A percentile compares a stretch with the other conserved stretches of the same genome.
Evolutionary conservation across 2,797 vertebrate species (phyloP).

Genomic region (Aselliscus stoliczkanus): DNA sequence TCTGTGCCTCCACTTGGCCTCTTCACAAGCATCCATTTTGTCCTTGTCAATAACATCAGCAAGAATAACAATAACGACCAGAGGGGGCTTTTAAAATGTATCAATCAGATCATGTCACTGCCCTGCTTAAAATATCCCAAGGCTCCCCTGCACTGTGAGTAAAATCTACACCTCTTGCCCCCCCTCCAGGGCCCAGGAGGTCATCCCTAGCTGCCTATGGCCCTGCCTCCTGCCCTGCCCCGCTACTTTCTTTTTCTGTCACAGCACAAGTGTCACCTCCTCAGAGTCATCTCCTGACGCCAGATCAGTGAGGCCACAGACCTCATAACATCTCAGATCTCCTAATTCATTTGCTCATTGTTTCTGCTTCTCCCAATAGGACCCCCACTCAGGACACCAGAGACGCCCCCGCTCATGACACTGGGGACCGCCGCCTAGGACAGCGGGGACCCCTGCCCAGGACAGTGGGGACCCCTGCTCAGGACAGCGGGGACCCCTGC

Average conservation of each 20-base stretch:
- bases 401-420: too few species aligned
- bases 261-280: background rate
- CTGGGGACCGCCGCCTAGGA: too few species aligned
- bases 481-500: too few species aligned
- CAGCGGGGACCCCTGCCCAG: too few species aligned
- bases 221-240: background rate
- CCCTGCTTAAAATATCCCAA: background rate
- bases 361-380: background rate
- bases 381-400: too few species aligned
- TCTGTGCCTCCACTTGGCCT: fast-evolving
- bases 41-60: background rate
- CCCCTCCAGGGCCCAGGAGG: fast-evolving
- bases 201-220: fast-evolving
- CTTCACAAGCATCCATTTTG: background rate
- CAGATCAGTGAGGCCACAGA: background rate
- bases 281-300: background rate
- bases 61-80: too few species aligned
- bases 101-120: background rate
- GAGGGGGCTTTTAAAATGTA: background rate
- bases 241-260: background rate
- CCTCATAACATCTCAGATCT: background rate
- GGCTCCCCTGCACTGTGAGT: fast-evolving
- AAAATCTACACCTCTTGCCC: background rate
- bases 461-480: too few species aligned
- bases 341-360: background rate